These are phyloP conservation scores for Cerastis leucographa DNA, from an alignment of 2,888 invertebrate genomes.

Conservation along the genomic window DNA sequence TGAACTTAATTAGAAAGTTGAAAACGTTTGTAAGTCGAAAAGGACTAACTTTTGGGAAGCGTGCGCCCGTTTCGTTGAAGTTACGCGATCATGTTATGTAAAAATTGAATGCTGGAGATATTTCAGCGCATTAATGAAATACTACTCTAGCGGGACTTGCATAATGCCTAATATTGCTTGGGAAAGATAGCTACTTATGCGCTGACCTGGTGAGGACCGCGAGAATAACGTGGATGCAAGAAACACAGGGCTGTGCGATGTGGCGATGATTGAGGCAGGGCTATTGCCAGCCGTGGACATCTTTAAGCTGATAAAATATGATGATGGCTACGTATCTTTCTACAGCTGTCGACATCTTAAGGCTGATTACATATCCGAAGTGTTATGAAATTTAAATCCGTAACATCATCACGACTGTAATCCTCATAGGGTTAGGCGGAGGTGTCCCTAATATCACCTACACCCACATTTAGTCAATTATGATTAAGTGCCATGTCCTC, in stretches of 20 bases:
- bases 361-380: not conserved
- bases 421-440: no score
- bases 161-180: not conserved
- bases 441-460: no score
- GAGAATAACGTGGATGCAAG: not conserved
- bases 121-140: slow-evolving; percentile 8
- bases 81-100: slow-evolving; percentile 60
- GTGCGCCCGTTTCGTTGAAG: slow-evolving; percentile 55
- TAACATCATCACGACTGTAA: no score
- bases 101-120: slow-evolving; percentile 51
- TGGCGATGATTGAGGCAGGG: not conserved
- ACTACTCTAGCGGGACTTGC: not conserved
- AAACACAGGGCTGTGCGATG: not conserved
- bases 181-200: not conserved
- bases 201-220: not conserved
- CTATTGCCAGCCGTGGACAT: not conserved
- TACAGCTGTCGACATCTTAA: not conserved
- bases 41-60: slow-evolving; percentile 73
- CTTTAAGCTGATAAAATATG: not conserved
- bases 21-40: slow-evolving; percentile 75
- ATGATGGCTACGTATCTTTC: not conserved
- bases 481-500: no score
- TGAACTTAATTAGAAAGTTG: slow-evolving; percentile 88
- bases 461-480: no score
- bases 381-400: not conserved